A percentile compares a stretch with the other conserved stretches of the same genome.
These are phyloP conservation scores for Drosophila arawakana DNA, from an alignment of 1,140 invertebrate genomes.

Conservation along the genomic window DNA sequence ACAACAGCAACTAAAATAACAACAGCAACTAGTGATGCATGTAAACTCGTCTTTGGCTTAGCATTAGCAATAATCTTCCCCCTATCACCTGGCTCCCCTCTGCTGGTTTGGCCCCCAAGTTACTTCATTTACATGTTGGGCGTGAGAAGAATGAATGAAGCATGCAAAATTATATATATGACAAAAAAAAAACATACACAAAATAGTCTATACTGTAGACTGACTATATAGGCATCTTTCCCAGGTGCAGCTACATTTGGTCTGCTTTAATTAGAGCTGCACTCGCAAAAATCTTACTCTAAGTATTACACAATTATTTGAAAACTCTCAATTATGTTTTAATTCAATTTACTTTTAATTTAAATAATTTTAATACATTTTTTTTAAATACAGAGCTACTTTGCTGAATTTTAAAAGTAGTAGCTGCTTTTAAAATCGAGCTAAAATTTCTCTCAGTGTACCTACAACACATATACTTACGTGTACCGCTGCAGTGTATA, in stretches of 20 bases:
- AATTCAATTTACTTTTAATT: too few species aligned
- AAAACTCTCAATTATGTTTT: too few species aligned
- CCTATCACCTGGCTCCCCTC: neutral
- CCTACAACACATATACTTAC: slow-evolving; percentile 34
- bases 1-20: slow-evolving; percentile 31
- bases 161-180: slow-evolving; percentile 41
- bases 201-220: neutral
- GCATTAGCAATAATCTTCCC: slow-evolving; percentile 59
- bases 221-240: slow-evolving; percentile 40
- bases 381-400: too few species aligned
- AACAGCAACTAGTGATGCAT: slow-evolving; percentile 51
- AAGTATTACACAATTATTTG: too few species aligned
- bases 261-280: slow-evolving; percentile 67
- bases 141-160: slow-evolving; percentile 68
- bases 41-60: slow-evolving; percentile 66
- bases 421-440: too few species aligned
- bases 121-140: slow-evolving; percentile 78
- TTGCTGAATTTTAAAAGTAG: too few species aligned
- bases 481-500: slow-evolving; percentile 26
- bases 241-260: slow-evolving; percentile 44
- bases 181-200: slow-evolving; percentile 28
- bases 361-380: too few species aligned
- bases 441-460: neutral
- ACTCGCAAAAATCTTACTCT: neutral
- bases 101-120: slow-evolving; percentile 21